Conservation (phyloP, 2,113 vertebrate species). For the Malurus elegans region DNA sequence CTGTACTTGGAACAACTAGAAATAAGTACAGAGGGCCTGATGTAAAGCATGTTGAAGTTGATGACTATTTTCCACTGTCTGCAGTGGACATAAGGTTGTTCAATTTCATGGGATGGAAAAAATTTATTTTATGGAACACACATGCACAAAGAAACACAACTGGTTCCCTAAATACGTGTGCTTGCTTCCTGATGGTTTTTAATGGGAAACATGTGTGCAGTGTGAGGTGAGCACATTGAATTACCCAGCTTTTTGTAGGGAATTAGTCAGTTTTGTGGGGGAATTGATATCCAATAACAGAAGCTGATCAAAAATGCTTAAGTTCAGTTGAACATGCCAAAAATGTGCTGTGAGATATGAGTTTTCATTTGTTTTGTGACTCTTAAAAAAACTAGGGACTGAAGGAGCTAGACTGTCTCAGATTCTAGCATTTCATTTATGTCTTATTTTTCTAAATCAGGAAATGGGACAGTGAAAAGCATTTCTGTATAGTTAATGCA, state of each 20-base stretch:
- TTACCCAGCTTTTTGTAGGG: not conserved
- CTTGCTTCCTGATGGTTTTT: not conserved
- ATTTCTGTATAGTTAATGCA: not conserved
- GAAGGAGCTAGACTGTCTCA: not conserved
- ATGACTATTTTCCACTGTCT: not conserved
- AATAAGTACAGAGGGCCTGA: not conserved
- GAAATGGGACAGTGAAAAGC: not conserved
- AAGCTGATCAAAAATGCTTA: not conserved
- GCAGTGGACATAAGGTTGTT: not conserved
- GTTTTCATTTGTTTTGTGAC: not conserved
- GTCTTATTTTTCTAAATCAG: not conserved
- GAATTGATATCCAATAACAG: not conserved
- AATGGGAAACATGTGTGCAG: not conserved
- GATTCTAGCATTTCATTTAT: not conserved
- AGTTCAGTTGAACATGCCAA: not conserved
- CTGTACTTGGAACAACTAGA: not conserved
- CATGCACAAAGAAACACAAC: not conserved
- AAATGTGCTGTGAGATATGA: not conserved
- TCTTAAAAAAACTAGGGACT: not conserved
- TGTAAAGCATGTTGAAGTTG: not conserved
- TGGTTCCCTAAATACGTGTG: not conserved
- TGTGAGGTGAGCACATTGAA: not conserved
- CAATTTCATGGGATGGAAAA: not conserved
- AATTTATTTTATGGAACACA: slow-evolving; percentile 23
- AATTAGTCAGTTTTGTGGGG: not conserved